Conservation (phyloP, 1,140 invertebrate genomes). For the Sinonovacula constricta region DNA sequence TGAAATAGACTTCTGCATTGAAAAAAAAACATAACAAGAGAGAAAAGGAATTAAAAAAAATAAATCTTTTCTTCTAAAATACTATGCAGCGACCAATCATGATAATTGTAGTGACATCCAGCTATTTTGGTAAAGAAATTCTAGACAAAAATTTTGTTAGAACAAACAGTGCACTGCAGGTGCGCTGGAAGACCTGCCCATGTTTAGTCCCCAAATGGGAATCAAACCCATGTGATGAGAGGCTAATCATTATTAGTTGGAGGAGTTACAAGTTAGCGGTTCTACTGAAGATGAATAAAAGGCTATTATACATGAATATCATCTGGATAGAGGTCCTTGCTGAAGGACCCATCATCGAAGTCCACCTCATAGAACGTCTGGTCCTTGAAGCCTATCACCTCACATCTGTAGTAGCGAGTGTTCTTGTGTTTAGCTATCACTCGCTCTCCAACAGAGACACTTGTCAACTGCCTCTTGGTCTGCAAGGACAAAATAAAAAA, state of each 20-base stretch:
- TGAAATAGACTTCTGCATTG: too few relatives aligned
- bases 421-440: constrained; percentile 85
- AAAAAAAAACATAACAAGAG: too few relatives aligned
- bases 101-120: too few relatives aligned
- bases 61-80: background rate
- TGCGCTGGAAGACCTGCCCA: too few relatives aligned
- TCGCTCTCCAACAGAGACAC: constrained; percentile 73
- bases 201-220: too few relatives aligned
- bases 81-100: background rate
- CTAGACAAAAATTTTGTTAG: too few relatives aligned
- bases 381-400: constrained; percentile 79
- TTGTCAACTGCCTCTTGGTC: constrained; percentile 56
- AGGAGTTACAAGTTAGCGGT: too few relatives aligned
- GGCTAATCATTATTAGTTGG: background rate
- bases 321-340: constrained; percentile 82
- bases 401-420: constrained; percentile 82
- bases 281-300: background rate
- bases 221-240: background rate
- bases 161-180: too few relatives aligned
- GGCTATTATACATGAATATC: constrained; percentile 78
- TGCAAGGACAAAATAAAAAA: too few relatives aligned
- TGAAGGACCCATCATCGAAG: constrained; percentile 84
- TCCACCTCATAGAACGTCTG: constrained; percentile 82
- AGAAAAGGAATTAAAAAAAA: too few relatives aligned
- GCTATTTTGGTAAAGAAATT: background rate